Base-by-base conservation (phyloP, 2,888 invertebrate genomes). In the Eledona agricola region DNA sequence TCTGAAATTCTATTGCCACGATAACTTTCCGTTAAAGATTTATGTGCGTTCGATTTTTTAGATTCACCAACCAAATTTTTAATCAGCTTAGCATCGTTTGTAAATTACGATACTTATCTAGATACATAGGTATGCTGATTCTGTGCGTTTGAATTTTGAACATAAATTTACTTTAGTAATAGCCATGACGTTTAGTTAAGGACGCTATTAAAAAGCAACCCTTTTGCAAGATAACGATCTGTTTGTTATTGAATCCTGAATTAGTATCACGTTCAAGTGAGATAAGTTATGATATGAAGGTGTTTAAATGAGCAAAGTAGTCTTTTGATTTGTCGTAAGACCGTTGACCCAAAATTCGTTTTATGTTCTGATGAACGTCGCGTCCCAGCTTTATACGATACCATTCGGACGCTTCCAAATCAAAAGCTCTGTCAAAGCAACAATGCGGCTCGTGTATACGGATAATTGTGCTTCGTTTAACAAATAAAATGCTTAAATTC, bases 391-490 rank as follows among this genome's bases (percentile, higher is more conserved):
- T 46, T 54, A 49, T 47, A n/a, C n/a, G n/a, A n/a, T n/a, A 42
- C 49, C 49, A 42, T 54, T 54, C 54, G 54, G 54, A 54, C 49
- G 54, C 54, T 49, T 54, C 40, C 20, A 54, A 54, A 54, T 51
- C 51, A 42, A 43, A 38, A 32, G 19, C 32, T 53, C 49, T 47
- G 47, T 53, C 53, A 53, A 53, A 53, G 49, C 46, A 49, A 49
- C 47, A 47, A 53, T 53, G 42, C 49, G 42, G 20, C 26, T 42
- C 34, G 42, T 45, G 45, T 51, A 38, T 45, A 51, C 37, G 29
- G 51, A 51, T 51, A 46, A 51, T 51, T 51, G 51, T 45, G 38
- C 37, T 51, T 51, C 51, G 31, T 25, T 37, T 45, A 51, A 45
- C 51, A 51, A 32, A 51, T 51, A 51, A 51, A 51, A 51, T 51